Conservation (phyloP, 2,888 invertebrate genomes). For the Pyrrhosoma nymphula region DNA sequence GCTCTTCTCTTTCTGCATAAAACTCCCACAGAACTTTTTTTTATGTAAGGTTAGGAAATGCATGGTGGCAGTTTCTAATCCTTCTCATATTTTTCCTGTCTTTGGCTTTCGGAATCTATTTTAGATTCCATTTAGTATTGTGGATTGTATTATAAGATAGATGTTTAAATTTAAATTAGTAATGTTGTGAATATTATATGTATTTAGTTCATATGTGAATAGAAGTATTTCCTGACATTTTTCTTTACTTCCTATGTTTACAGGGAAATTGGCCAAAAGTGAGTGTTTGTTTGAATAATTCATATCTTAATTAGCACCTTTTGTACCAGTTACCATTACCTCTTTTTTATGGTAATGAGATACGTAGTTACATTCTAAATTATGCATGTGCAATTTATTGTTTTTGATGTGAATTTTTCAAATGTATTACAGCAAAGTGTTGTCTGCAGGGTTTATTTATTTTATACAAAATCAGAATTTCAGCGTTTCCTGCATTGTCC, state of each 20-base stretch:
- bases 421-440: not conserved
- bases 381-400: not conserved
- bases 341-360: not conserved
- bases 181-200: not conserved
- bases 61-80: not conserved
- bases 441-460: not conserved
- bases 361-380: not conserved
- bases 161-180: not conserved
- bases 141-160: not conserved
- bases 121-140: not conserved
- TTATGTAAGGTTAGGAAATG: no score
- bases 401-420: not conserved
- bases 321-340: not conserved
- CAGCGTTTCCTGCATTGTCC: no score
- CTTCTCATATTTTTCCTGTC: not conserved
- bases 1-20: no score
- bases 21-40: no score
- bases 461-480: no score
- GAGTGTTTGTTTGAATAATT: conserved; percentile 31
- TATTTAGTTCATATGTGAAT: not conserved
- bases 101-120: not conserved
- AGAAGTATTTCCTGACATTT: not conserved
- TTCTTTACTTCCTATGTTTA: conserved; percentile 45
- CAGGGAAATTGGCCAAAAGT: conserved; percentile 66
- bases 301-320: conserved; percentile 17